phyloP scores from a whole-genome alignment of 2,113 vertebrate genomes.

The Cryptotis parvus region DNA sequence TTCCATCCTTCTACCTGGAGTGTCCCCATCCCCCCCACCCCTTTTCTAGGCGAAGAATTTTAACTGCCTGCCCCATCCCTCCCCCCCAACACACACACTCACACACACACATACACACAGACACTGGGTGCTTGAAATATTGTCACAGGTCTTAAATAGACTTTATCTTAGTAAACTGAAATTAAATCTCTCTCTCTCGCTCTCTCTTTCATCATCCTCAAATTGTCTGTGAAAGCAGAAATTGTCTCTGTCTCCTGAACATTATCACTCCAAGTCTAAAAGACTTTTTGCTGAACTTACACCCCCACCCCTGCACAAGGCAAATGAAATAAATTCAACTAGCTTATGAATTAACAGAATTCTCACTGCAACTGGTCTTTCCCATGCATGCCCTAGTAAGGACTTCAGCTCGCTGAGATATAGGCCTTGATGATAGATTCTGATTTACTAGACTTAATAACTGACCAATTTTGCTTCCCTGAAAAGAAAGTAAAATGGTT shows the following conservation, averaged over 20 bases:
- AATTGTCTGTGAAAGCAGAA: not conserved
- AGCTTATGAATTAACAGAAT: conserved; percentile 40
- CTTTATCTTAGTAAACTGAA: not conserved
- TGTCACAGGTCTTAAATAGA: not conserved
- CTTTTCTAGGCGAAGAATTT: not conserved
- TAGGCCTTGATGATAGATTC: not conserved
- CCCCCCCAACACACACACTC: too few species aligned
- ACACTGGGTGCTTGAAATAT: not conserved
- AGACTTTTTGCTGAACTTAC: too few species aligned
- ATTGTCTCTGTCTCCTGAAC: not conserved
- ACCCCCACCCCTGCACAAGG: not conserved
- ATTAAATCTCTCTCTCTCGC: not conserved
- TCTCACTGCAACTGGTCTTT: not conserved
- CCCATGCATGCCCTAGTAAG: not conserved
- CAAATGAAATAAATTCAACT: conserved; percentile 31
- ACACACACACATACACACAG: too few species aligned
- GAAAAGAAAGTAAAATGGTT: not conserved
- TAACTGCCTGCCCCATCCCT: too few species aligned
- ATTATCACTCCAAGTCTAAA: too few species aligned
- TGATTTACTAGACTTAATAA: not conserved
- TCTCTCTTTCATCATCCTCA: not conserved
- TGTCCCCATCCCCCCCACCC: not conserved
- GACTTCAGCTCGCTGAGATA: not conserved
- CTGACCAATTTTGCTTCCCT: conserved; percentile 14
- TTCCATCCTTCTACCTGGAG: not conserved